These are phyloP conservation scores for Paelopatides confundens DNA, from an alignment of 53 echinoderm and acorn worm species.

Conservation along the genomic window DNA sequence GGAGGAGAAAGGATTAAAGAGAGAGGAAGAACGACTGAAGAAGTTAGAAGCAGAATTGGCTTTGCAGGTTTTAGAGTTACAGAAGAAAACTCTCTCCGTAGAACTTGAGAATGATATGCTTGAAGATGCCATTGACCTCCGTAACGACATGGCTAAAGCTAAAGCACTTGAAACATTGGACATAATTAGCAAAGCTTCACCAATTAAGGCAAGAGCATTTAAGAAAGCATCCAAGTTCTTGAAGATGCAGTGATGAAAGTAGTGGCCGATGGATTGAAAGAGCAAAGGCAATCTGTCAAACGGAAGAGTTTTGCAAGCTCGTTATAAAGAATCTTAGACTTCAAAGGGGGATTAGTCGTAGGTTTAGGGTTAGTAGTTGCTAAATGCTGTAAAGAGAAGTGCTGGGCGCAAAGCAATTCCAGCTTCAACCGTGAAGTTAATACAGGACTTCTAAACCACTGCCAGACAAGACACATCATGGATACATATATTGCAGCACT, in stretches of 20 bases:
- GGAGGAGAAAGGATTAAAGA: no score
- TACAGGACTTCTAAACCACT: conserved; percentile 57
- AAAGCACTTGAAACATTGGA: background rate
- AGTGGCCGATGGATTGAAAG: background rate
- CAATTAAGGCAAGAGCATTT: background rate
- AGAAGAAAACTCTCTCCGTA: no score
- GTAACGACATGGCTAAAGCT: no score
- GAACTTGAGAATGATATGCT: no score
- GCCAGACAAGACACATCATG: conserved; percentile 13
- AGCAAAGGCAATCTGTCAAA: background rate
- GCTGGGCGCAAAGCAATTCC: conserved; percentile 17
- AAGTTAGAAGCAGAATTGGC: no score
- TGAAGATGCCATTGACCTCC: no score
- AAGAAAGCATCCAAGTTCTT: background rate
- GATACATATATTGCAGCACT: no score
- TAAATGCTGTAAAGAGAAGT: background rate
- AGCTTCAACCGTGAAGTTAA: conserved; percentile 24
- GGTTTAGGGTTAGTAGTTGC: background rate
- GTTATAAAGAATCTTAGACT: conserved; percentile 27
- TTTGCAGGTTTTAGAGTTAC: no score
- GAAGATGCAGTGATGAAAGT: background rate
- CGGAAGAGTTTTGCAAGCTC: conserved; percentile 4
- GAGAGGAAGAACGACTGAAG: no score
- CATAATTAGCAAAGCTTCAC: background rate
- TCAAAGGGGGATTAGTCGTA: background rate